Percentiles rank a stretch among this genome's conserved stretches.
These are phyloP conservation scores for Xanthostigma xanthostigma DNA, from an alignment of 2,888 invertebrate species.

Conservation along the genomic window DNA sequence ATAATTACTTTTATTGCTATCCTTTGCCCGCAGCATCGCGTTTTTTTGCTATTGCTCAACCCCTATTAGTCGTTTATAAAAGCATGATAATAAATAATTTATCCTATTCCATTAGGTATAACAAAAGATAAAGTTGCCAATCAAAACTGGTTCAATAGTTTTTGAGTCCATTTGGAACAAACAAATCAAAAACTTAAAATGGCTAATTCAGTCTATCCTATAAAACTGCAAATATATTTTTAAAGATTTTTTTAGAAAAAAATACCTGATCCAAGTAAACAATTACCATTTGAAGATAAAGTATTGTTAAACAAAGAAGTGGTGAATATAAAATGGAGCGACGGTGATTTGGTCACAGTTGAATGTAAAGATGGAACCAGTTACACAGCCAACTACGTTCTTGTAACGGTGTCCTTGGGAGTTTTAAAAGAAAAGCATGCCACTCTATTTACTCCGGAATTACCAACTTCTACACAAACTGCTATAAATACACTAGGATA, in stretches of 20 bases:
- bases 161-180: too few species aligned
- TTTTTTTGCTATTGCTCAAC: too few species aligned
- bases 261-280: conserved; percentile 18
- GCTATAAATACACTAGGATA: conserved; percentile 43
- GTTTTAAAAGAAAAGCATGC: conserved; percentile 43
- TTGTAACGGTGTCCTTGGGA: conserved; percentile 54
- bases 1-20: conserved; percentile 1
- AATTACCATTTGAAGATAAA: conserved; percentile 21
- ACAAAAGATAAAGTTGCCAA: too few species aligned
- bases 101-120: too few species aligned
- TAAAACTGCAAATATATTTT: conserved; percentile 7
- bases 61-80: too few species aligned
- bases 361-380: conserved; percentile 34
- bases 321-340: conserved; percentile 19
- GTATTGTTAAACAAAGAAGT: conserved; percentile 24
- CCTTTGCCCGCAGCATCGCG: neutral
- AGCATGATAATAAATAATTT: too few species aligned
- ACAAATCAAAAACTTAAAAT: too few species aligned
- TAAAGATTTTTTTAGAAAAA: conserved; percentile 19
- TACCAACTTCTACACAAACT: conserved; percentile 36
- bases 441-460: conserved; percentile 36
- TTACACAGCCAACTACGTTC: conserved; percentile 43
- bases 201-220: neutral
- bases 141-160: too few species aligned
- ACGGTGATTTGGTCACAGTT: conserved; percentile 26